These are phyloP conservation scores for Plumapathes pennacea DNA, from an alignment of 92 coral and sea anemone genomes.

Conservation along the genomic window DNA sequence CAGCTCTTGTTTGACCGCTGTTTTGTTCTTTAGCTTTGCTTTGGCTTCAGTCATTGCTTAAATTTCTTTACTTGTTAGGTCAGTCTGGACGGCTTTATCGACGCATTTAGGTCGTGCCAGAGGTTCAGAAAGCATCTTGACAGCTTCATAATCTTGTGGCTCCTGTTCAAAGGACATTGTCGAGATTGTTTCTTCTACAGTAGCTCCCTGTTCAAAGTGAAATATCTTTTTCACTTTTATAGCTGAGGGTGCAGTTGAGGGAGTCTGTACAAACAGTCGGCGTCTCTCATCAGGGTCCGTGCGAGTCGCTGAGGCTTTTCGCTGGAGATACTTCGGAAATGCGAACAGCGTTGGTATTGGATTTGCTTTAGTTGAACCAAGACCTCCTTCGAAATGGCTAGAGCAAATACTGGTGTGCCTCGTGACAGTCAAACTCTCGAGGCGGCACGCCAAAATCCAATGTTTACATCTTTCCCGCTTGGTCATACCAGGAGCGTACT, in stretches of 20 bases:
- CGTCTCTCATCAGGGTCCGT: conserved; percentile 12
- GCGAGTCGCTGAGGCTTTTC: conserved; percentile 1
- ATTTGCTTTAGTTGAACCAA: conserved; percentile 8
- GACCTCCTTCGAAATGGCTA: conserved; percentile 8
- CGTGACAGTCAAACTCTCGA: conserved; percentile 1
- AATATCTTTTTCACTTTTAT: too few species aligned
- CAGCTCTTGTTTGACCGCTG: conserved; percentile 1
- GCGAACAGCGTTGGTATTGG: conserved; percentile 3
- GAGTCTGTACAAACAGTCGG: too few species aligned
- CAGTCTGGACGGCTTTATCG: conserved; percentile 16
- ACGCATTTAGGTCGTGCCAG: neutral
- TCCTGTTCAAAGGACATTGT: neutral
- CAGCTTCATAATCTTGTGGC: neutral
- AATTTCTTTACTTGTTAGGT: conserved; percentile 11
- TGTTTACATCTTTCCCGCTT: neutral
- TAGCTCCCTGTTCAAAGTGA: too few species aligned
- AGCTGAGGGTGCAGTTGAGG: too few species aligned
- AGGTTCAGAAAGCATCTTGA: neutral
- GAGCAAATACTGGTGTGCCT: conserved; percentile 12
- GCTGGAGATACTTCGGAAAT: conserved; percentile 1
- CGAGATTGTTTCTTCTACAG: too few species aligned
- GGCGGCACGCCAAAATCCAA: conserved; percentile 5
- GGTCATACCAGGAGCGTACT: conserved; percentile 13
- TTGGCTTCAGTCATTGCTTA: conserved; percentile 7
- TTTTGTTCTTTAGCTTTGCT: conserved; percentile 9